A percentile compares a stretch with the other conserved stretches of the same genome.
phyloP scores from a whole-genome alignment of 2,797 vertebrate species.

The Amniataba percoides region DNA sequence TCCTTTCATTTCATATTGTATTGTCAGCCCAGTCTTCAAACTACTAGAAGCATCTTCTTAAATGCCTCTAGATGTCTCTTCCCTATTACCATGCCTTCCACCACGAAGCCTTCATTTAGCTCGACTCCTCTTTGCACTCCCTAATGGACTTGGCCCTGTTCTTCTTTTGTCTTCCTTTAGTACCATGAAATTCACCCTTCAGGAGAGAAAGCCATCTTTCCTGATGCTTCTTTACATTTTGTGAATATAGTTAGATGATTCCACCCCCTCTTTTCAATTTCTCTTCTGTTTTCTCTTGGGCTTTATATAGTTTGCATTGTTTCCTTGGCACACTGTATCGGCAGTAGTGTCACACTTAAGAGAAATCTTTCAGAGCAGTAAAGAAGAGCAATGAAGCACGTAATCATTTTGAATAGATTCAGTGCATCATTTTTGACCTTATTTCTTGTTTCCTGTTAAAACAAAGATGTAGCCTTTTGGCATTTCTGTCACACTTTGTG shows the following conservation, averaged over 20 bases:
- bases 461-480: slow-evolving; percentile 76
- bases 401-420: slow-evolving; percentile 81
- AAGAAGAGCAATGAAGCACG: slow-evolving; percentile 73
- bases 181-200: slow-evolving; percentile 89
- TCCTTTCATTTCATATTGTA: slow-evolving; percentile 76
- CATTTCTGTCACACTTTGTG: slow-evolving; percentile 57
- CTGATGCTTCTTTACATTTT: slow-evolving; percentile 84
- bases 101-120: slow-evolving; percentile 83
- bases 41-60: slow-evolving; percentile 76
- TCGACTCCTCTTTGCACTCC: slow-evolving; percentile 79
- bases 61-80: slow-evolving; percentile 80
- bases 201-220: slow-evolving; percentile 81
- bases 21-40: slow-evolving; percentile 76
- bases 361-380: slow-evolving; percentile 75
- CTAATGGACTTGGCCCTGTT: slow-evolving; percentile 88
- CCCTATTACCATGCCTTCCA: slow-evolving; percentile 73
- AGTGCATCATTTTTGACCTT: slow-evolving; percentile 84
- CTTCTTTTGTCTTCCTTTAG: slow-evolving; percentile 88
- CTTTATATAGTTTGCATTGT: slow-evolving; percentile 87
- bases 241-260: slow-evolving; percentile 85
- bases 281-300: slow-evolving; percentile 72
- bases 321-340: slow-evolving; percentile 79
- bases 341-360: slow-evolving; percentile 80
- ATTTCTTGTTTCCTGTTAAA: slow-evolving; percentile 81
- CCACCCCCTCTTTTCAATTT: slow-evolving; percentile 72